These are phyloP conservation scores for Drosophila prostipennis DNA, from an alignment of 2,888 invertebrate species.

Conservation along the genomic window DNA sequence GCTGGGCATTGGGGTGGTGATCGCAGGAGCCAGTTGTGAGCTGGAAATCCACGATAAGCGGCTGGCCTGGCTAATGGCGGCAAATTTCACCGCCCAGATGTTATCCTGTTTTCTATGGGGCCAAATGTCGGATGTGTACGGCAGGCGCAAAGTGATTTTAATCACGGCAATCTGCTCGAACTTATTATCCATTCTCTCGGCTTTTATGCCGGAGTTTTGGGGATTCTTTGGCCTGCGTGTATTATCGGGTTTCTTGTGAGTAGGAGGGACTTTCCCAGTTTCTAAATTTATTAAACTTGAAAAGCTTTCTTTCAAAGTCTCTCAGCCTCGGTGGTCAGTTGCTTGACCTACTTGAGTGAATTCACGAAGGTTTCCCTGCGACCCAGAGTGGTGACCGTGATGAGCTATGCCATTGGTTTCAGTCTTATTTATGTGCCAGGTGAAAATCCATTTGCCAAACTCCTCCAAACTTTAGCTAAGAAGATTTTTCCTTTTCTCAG, in stretches of 20 bases:
- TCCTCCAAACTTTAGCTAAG: background rate
- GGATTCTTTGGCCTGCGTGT: slow-evolving; percentile 7
- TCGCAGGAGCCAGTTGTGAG: slow-evolving; percentile 19
- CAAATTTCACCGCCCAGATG: slow-evolving; percentile 3
- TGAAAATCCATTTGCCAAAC: slow-evolving; percentile 3
- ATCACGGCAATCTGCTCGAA: background rate
- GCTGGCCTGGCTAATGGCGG: slow-evolving; percentile 5
- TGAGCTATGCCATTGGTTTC: slow-evolving; percentile 11
- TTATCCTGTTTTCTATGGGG: background rate
- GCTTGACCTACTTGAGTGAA: slow-evolving; percentile 48
- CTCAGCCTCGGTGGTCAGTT: slow-evolving; percentile 8
- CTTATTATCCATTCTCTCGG: background rate
- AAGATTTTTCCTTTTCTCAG: background rate
- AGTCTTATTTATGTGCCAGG: slow-evolving; percentile 39
- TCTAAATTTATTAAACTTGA: background rate
- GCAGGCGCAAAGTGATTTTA: slow-evolving; percentile 6
- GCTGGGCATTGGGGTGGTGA: slow-evolving; percentile 11
- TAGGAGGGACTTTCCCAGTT: background rate
- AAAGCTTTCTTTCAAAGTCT: slow-evolving; percentile 21
- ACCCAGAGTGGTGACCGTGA: slow-evolving; percentile 28
- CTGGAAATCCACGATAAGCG: background rate
- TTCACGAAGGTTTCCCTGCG: slow-evolving; percentile 24
- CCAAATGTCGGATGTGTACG: background rate
- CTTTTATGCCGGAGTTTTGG: slow-evolving; percentile 27
- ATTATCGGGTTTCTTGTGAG: slow-evolving; percentile 11